These are phyloP conservation scores for Busseola fusca DNA, from an alignment of 2,888 invertebrate species.

Conservation along the genomic window DNA sequence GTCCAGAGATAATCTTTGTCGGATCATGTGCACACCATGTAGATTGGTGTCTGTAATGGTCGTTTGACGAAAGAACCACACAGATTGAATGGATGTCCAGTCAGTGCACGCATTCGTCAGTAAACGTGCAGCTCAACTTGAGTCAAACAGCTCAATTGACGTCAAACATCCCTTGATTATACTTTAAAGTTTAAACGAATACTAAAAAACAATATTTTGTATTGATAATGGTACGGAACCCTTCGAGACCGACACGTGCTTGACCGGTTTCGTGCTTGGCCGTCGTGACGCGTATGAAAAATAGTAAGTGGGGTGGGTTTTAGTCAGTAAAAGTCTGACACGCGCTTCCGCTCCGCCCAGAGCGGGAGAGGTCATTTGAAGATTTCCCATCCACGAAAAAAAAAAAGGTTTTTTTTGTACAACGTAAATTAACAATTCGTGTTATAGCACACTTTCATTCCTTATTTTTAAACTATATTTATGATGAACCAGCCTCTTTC, in stretches of 20 bases:
- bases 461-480: constrained; percentile 20
- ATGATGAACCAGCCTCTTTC: constrained; percentile 24
- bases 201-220: too few relatives aligned
- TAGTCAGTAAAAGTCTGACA: too few relatives aligned
- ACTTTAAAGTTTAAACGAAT: too few relatives aligned
- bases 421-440: background rate
- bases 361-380: too few relatives aligned
- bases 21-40: background rate
- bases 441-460: background rate
- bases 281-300: too few relatives aligned
- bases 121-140: background rate
- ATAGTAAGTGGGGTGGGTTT: too few relatives aligned
- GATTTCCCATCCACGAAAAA: too few relatives aligned
- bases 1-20: background rate
- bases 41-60: background rate
- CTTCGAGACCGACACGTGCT: too few relatives aligned
- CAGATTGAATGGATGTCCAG: background rate
- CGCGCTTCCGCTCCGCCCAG: too few relatives aligned
- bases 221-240: too few relatives aligned
- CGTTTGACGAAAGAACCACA: background rate
- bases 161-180: background rate
- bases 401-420: too few relatives aligned
- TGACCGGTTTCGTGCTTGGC: too few relatives aligned
- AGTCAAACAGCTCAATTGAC: background rate
- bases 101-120: background rate